Evolutionary conservation across 2,113 vertebrate species (phyloP).

Genomic region (Diphyllodes magnificus): DNA sequence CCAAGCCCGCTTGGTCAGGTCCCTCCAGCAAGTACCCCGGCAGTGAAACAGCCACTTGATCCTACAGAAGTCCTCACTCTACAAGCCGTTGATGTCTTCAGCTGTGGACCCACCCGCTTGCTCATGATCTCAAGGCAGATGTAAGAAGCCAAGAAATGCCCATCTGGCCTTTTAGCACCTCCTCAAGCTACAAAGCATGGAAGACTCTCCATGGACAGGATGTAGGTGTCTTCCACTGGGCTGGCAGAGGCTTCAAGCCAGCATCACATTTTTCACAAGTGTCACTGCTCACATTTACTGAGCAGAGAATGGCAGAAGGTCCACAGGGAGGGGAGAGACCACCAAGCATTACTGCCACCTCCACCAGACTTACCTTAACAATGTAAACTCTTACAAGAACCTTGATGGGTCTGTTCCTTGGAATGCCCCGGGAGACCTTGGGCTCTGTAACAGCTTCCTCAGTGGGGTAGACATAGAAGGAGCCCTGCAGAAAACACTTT

Average conservation of each 20-base stretch:
- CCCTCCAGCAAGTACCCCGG: neutral
- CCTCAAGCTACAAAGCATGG: neutral
- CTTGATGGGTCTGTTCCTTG: conserved; percentile 86
- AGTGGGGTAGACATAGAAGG: conserved; percentile 86
- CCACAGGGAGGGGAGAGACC: neutral
- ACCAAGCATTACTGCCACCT: neutral
- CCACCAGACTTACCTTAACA: conserved; percentile 78
- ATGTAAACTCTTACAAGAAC: conserved; percentile 88
- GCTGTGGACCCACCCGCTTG: neutral
- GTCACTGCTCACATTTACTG: neutral
- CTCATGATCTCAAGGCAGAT: neutral
- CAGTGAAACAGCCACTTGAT: neutral
- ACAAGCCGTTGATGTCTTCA: neutral
- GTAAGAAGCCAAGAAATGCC: neutral
- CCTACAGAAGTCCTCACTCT: neutral
- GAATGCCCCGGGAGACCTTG: conserved; percentile 80
- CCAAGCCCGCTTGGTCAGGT: accelerated
- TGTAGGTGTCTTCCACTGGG: neutral
- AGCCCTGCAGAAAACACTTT: conserved; percentile 73
- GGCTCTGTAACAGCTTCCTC: conserved; percentile 70
- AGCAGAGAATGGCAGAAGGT: neutral
- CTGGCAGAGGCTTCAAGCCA: neutral
- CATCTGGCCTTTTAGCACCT: neutral
- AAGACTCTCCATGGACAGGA: neutral
- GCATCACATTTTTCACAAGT: neutral